Base-by-base conservation (phyloP, 2,797 vertebrate species). In the Enteromius fasciolatus region DNA sequence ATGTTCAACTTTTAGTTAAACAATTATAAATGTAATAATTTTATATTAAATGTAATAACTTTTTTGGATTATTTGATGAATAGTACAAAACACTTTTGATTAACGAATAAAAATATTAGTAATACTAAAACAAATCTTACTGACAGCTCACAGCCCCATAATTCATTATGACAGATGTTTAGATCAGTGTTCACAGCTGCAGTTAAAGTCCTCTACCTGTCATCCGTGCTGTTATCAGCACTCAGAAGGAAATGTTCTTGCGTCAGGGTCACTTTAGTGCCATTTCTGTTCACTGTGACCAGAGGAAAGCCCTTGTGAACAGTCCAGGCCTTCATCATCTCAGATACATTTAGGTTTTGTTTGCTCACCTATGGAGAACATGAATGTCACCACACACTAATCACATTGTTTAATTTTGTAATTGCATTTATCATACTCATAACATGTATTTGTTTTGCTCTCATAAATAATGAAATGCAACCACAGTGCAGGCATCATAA, bases 291-390 rank as follows among this genome's bases (percentile, higher is more conserved):
- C 67, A 98, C 94, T 15, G 95, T 98, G 80, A 99, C 95, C 90
- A 99, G 88, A 54, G 98, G 98, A 92, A 98, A 97, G 80, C 98
- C 98, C 92, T 97, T 97, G 85, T 97, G 96, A 15, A 94, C 89
- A 11, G 96, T 96, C 98, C 98, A 99, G 0, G 96, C 96, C 87
- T 91, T 95, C 98, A 99, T 99, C 92, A 98, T 95, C 87, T 94
- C 94, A 36, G 96, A 94, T 72, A 99, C 94, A 83, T 95, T 95
- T 75, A 92, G 81, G 4, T 91, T 92, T 80, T 91, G 92, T 15
- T 89, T 90, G 18, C 94, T 94, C 67, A 96, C 86, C 89, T 97
- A 89, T 0, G 86, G 84, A 69, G 12, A 79, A 67, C 67, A 73
- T 57, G 6, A 4, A 41, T 41, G 54, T 64, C 25, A 77, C 10